A percentile compares a stretch with the other conserved stretches of the same genome.
These are phyloP conservation scores for Chionis minor DNA, from an alignment of 2,113 vertebrate genomes.

Conservation along the genomic window DNA sequence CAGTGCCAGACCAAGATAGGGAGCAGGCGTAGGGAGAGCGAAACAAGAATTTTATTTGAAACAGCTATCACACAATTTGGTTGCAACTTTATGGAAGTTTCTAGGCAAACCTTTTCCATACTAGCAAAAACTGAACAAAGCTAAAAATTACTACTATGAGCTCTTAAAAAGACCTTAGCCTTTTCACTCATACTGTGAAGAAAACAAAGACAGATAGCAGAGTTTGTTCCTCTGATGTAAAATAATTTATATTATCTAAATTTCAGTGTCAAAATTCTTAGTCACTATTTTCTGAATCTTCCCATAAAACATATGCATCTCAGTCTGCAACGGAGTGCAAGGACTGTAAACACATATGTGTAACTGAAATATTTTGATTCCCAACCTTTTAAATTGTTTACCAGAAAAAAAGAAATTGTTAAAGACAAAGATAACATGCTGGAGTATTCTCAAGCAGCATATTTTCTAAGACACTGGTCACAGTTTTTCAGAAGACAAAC, in stretches of 20 bases:
- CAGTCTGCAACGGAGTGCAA: not conserved
- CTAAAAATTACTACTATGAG: not conserved
- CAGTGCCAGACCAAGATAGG: slow-evolving; percentile 62
- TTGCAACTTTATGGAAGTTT: not conserved
- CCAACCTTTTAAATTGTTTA: not conserved
- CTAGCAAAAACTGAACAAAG: not conserved
- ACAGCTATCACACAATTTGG: slow-evolving; percentile 47
- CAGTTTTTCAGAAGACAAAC: not conserved
- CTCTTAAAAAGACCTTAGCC: not conserved
- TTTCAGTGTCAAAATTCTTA: not conserved
- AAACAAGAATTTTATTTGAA: slow-evolving; percentile 67
- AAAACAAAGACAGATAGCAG: not conserved
- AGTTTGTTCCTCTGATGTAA: not conserved
- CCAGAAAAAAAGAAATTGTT: not conserved
- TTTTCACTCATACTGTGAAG: not conserved
- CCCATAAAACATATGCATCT: not conserved
- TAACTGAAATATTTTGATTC: not conserved
- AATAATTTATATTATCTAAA: not conserved
- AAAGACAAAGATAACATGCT: not conserved
- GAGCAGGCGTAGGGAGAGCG: slow-evolving; percentile 6
- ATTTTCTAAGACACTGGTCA: not conserved
- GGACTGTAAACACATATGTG: not conserved
- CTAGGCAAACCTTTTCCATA: not conserved
- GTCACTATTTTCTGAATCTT: not conserved
- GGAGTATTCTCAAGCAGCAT: not conserved